A percentile compares a stretch with the other conserved stretches of the same genome.
Conservation (phyloP, 2,888 invertebrate species). For the Dryocosmus kuriphilus region DNA sequence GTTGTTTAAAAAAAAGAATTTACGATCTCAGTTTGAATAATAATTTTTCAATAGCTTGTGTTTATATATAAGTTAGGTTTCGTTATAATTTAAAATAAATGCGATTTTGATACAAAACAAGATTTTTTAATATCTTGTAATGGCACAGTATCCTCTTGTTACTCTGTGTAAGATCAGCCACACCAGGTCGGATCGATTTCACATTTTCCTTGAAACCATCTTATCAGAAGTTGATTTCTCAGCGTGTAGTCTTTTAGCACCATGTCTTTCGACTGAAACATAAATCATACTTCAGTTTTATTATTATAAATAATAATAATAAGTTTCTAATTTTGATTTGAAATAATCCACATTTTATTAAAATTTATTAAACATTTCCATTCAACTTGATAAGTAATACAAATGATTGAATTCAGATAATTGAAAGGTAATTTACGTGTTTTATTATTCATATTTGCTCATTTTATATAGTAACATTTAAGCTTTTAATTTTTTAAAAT, state of each 20-base stretch:
- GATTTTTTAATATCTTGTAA: not conserved
- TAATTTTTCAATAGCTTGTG: not conserved
- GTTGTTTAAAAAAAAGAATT: not conserved
- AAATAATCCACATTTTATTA: too few species aligned
- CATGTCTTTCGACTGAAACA: conserved; percentile 72
- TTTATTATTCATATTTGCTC: too few species aligned
- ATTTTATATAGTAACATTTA: too few species aligned
- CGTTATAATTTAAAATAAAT: conserved; percentile 22
- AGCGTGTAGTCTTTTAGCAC: conserved; percentile 81
- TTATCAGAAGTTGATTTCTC: conserved; percentile 86
- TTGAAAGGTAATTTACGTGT: too few species aligned
- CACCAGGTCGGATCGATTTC: conserved; percentile 90
- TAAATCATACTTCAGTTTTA: conserved; percentile 49
- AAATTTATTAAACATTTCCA: too few species aligned
- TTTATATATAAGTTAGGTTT: not conserved
- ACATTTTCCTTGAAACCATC: conserved; percentile 96
- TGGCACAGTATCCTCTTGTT: conserved; percentile 12
- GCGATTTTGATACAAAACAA: not conserved
- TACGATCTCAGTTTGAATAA: not conserved
- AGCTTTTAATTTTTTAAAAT: too few species aligned
- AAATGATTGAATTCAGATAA: conserved; percentile 30
- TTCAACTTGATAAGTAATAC: too few species aligned
- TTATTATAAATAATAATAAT: conserved; percentile 53
- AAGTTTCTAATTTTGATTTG: not conserved
- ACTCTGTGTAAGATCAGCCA: conserved; percentile 54